Base-by-base conservation (phyloP, 1,140 invertebrate species). In the Sminthurinus signatus region DNA sequence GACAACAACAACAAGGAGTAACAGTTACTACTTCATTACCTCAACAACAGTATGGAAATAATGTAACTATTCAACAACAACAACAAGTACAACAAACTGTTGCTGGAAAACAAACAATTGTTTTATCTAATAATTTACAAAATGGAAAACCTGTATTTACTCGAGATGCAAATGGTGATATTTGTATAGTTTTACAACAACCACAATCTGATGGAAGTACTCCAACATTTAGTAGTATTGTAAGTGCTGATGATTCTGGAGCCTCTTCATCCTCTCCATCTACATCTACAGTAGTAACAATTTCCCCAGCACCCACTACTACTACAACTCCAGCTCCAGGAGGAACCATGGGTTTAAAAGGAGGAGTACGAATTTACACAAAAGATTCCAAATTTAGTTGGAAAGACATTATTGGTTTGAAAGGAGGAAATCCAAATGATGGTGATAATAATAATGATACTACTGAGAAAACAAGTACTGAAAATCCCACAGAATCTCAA, bases 171-270 rank as follows among this genome's bases (percentile, higher is more conserved):
- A 59, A 59, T 46, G 56, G 56, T 10, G 56, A 59, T 17, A 12
- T 59, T 17, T 59, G 56, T 21, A 59, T 59, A 17, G 72, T 86
- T 1, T 81, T 85, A 28, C 82, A 84, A 71, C 82, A 82, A 0
- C 82, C 84, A 71, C 82, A 82, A 0, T 64, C 63, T 32, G 64
- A 65, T 19, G 75, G 70, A 5, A 56, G 3, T 43, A 44, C 43
- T n/a, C 17, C 14, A 2, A 56, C 31, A 27, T 15, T 56, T 21
- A 56, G 39, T 27, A 56, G 23, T 29, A 50, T 51, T 57, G 54
- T 51, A 14, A 58, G 54, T 28, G 62, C 31, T 17, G 32, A 46
- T 17, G 31, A 56, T 3, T 28, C 52, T 31, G 57, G 29, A 23
- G 62, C 36, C 39, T 44, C 29, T 19, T 25, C 19, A 1, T n/a